Evolutionary conservation across 2,797 vertebrate genomes (phyloP), one percentile per base, ranked within the genome.

Genomic region (Pipistrellus nathusii): DNA sequence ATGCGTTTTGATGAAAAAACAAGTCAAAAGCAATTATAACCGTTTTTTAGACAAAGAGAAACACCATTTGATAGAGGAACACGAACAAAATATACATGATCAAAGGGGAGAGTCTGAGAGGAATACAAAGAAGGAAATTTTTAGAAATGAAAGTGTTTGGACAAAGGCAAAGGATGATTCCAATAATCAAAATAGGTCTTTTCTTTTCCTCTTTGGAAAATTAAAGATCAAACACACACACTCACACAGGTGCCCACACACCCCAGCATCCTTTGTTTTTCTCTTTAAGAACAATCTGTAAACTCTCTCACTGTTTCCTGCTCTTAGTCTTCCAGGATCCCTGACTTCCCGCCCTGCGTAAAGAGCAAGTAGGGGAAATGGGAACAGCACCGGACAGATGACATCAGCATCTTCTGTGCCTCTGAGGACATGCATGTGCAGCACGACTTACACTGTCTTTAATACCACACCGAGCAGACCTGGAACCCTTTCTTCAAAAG

Each of bases 21-120:
- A 96, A 97, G 64, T 88, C 93, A 97, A 96, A 96, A 96, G 85
- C 88, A 96, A 97, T 95, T 97, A 95, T 68, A 97, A 89, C 68
- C 57, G 87, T 95, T 93, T 38, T 41, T 97, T 93, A 95, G 64
- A 72, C 80, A 95, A 96, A 96, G 82, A 85, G 86, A 94, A 96
- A 93, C 35, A 69, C 23, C 55, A 91, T 93, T 92, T 95, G 87
- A 94, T 76, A 92, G 85, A 93, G 41, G 80, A 92, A 93, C 85
- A 88, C 72, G 86, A 57, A 62, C 57, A 32, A 94, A 83, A 91
- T 64, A 94, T 55, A 88, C 44, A 80, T 57, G 84, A 97, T 93
- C 95, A 93, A 92, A 96, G 91, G 75, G 18, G 35, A 55, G 84
- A 88, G 51, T 85, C 88, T 84, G 85, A 93, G 48, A 94, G 71